Base-by-base conservation (phyloP, 2,113 vertebrate species). In the Mola mola region DNA sequence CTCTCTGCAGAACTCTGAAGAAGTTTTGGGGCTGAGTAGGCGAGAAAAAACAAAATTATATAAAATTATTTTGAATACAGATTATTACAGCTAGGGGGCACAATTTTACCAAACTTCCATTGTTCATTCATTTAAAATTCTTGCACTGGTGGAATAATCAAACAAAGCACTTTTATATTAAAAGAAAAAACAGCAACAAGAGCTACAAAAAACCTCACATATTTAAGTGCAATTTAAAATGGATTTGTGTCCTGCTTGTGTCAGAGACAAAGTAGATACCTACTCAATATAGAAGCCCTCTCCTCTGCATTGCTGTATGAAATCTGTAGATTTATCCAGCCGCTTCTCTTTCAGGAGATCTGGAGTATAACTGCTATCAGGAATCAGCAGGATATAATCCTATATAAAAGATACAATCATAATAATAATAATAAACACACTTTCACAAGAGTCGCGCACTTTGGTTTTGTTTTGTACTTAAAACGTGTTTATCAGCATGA, bases 271-370 rank as follows among this genome's bases (percentile, higher is more conserved):
- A 29, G n/a, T 34, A 58, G 33, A 65, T 57, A 93, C 95, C 82
- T 91, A 98, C 97, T 96, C 88, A 55, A 94, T 92, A 78, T 93
- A 87, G 89, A 97, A 98, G 49, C 91, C 92, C 72, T 94, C 92
- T 84, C 89, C 84, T 88, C 95, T 92, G 82, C 96, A 99, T 1
- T 83, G 90, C 79, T 68, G 92, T 72, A 94, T 89, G 79, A 99
- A 99, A 86, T 94, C 94, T 24, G 76, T 65, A 55, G 95, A 95
- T 73, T 92, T 94, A 85, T 96, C 93, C 90, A 94, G 72, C 16
- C 87, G 88, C 20, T 93, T 93, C 76, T 87, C 91, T 75, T 88
- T 91, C 75, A 95, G 89, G 64, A 94, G 90, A 64, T 93, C 91
- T 40, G 93, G 91, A 41, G 75, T 90, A 55, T 97, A 97, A 71